Base-by-base conservation (phyloP, 2,888 invertebrate species). In the Leptarthrus brevirostris region DNA sequence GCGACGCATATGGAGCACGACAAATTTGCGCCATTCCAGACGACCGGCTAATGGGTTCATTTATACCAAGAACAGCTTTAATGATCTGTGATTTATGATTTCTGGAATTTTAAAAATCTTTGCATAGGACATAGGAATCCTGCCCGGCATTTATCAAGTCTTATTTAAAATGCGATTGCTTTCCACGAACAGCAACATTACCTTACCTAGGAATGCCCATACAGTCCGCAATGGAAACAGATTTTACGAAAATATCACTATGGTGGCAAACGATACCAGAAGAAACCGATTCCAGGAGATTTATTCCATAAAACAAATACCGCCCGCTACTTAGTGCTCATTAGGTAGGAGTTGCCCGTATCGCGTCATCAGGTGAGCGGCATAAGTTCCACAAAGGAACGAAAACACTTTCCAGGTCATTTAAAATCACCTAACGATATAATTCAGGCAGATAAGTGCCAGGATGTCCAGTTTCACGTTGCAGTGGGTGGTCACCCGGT, bases 371-470 rank as follows among this genome's bases (percentile, higher is more conserved):
- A n/a, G 47, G 18, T 47, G 26, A 52, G 49, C 69, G 69, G 52
- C 4, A 3, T 8, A 14, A 10, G 2, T 16, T 34, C 1, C 34
- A 52, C 69, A 69, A 69, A 69, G 69, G 36, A 34, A 36, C n/a
- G 12, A 71, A 36, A 71, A 71, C 71, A 71, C 71, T 71, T 71
- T 71, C 52, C 71, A 71, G 71, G 71, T 54, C 54, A 71, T 71
- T 71, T 71, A 18, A 34, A 54, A 71, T 20, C 53, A 54, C 71
- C 71, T 71, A 54, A 71, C 71, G 24, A 71, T 54, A 54, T 71
- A 71, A 71, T 71, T 71, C 40, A 14, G 53, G 36, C 24, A 24
- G 40, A 53, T 71, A 40, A 54, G n/a, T 16, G 54, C 24, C 71
- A 16, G 40, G 36, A 22, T 54, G 20, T 53, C 14, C 12, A 12